Evolutionary conservation across 1,140 invertebrate genomes (phyloP).

Genomic region (Atta colombica): DNA sequence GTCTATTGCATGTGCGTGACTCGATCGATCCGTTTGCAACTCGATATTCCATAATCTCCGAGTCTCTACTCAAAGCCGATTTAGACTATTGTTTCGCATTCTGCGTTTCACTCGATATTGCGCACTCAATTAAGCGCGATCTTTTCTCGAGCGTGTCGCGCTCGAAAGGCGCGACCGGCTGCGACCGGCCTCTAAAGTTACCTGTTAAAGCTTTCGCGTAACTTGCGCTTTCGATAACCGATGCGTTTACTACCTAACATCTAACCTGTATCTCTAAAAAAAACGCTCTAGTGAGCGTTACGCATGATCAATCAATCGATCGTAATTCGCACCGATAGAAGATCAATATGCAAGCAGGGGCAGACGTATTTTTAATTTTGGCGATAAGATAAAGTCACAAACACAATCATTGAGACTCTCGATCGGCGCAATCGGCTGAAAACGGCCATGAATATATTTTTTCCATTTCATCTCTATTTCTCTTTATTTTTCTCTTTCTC

Average conservation of each 20-base stretch:
- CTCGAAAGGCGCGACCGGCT: conserved; percentile 13
- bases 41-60: conserved; percentile 21
- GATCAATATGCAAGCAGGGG: conserved; percentile 24
- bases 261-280: not conserved
- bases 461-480: not conserved
- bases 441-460: conserved; percentile 11
- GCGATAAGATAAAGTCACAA: conserved; percentile 50
- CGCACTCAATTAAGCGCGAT: conserved; percentile 40
- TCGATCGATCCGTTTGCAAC: not conserved
- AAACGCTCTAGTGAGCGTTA: not conserved
- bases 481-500: not conserved
- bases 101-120: conserved; percentile 17
- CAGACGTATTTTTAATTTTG: conserved; percentile 38
- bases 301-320: not conserved
- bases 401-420: not conserved
- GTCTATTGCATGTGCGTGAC: not conserved
- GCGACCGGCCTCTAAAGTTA: conserved; percentile 7
- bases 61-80: conserved; percentile 24
- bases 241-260: not conserved
- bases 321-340: conserved; percentile 13
- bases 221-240: conserved; percentile 45
- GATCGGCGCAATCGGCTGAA: conserved; percentile 8
- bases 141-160: conserved; percentile 20
- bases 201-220: conserved; percentile 6
- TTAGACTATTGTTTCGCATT: conserved; percentile 34